Conservation (phyloP, 2,797 vertebrate species). For the Geotrypetes seraphini region DNA sequence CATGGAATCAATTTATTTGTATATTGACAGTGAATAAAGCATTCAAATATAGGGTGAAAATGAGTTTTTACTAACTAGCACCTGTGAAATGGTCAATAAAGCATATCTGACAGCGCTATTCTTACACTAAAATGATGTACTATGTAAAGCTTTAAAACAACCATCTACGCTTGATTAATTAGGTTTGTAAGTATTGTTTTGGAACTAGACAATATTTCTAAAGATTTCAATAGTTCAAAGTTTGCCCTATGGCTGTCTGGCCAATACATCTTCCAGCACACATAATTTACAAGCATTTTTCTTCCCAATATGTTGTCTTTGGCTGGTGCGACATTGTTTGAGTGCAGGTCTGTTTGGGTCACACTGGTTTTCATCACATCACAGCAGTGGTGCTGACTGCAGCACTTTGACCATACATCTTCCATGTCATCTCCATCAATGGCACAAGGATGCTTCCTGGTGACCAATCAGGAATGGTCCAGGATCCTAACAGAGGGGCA, state of each 20-base stretch:
- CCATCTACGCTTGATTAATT: constrained; percentile 72
- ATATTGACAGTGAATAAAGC: background rate
- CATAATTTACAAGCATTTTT: constrained; percentile 64
- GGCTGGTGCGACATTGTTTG: constrained; percentile 70
- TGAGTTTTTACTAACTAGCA: constrained; percentile 28
- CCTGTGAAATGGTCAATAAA: constrained; percentile 44
- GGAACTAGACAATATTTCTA: constrained; percentile 69
- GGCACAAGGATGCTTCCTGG: constrained; percentile 60
- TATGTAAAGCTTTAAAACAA: constrained; percentile 57
- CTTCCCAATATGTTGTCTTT: constrained; percentile 69
- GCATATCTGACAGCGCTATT: constrained; percentile 49
- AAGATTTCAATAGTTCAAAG: constrained; percentile 73
- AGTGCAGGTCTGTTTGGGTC: constrained; percentile 61
- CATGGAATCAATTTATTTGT: background rate
- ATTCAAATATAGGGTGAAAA: constrained; percentile 25
- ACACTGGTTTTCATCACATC: constrained; percentile 60
- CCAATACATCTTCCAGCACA: constrained; percentile 67
- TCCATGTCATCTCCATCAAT: constrained; percentile 69
- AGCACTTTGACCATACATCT: constrained; percentile 68
- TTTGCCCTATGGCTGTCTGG: constrained; percentile 61
- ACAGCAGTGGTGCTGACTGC: constrained; percentile 61
- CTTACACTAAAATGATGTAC: constrained; percentile 47
- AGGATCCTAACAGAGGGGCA: constrained; percentile 47
- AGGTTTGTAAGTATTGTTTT: constrained; percentile 71
- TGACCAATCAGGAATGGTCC: constrained; percentile 59